Base-by-base conservation (phyloP, 2,888 invertebrate species). In the Tanytarsus gracilentus region DNA sequence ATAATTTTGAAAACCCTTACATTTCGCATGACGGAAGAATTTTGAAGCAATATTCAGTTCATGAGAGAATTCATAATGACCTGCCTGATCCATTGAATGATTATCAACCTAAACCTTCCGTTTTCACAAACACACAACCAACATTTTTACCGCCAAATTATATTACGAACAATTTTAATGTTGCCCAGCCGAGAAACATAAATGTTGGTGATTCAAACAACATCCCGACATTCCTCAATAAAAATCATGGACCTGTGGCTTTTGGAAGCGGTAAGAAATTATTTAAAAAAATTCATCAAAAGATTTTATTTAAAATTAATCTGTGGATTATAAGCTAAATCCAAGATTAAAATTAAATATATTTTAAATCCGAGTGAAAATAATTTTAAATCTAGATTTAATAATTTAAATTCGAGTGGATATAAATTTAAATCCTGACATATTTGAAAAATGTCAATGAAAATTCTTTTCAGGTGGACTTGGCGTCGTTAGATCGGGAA, bases 241-340 rank as follows among this genome's bases (percentile, higher is more conserved):
- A 56, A 30, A 64, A 63, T 61, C 66, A 66, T 63, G 66, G 65
- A 39, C 64, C 65, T 7, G 61, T 75, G 23, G 71, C 75, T 3
- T 52, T 75, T 51, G 75, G 75, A 2, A 75, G 75, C 0, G 75
- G 75, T 0, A n/a, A n/a, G n/a, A n/a, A n/a, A n/a, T n/a, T n/a
- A n/a, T n/a, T n/a, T n/a, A n/a, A n/a, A n/a, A n/a, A n/a, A n/a
- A n/a, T n/a, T n/a, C n/a, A n/a, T n/a, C n/a, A n/a, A n/a, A n/a
- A n/a, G n/a, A n/a, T n/a, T n/a, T n/a, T n/a, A n/a, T n/a, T n/a
- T n/a, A n/a, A n/a, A n/a, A n/a, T n/a, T n/a, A n/a, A n/a, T n/a
- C n/a, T n/a, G n/a, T n/a, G n/a, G n/a, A n/a, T n/a, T n/a, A n/a
- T n/a, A n/a, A n/a, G n/a, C n/a, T n/a, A n/a, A n/a, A n/a, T n/a